A percentile compares a stretch with the other conserved stretches of the same genome.
Conservation (phyloP, 2,888 invertebrate genomes). For the Bhutanitis thaidina region DNA sequence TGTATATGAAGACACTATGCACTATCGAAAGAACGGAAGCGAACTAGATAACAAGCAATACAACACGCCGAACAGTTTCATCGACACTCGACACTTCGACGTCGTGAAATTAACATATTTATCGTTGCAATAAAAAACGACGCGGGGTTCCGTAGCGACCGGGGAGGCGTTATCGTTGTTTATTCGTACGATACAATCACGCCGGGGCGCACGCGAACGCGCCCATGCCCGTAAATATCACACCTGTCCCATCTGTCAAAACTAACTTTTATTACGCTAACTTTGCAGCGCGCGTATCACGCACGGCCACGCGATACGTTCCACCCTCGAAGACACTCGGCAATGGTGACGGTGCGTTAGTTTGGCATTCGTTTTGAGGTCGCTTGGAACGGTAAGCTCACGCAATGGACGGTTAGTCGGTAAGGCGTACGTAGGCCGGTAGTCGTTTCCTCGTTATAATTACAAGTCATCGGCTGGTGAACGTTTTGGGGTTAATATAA, state of each 20-base stretch:
- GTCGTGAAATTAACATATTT: background rate
- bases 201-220: slow-evolving; percentile 2
- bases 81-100: background rate
- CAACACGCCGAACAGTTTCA: background rate
- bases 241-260: slow-evolving; percentile 14
- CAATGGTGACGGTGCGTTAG: slow-evolving; percentile 15
- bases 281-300: background rate
- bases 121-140: background rate
- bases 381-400: background rate
- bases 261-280: background rate
- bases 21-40: too few species aligned
- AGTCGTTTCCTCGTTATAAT: slow-evolving; percentile 14
- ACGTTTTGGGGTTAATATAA: background rate
- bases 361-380: background rate
- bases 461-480: background rate
- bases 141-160: background rate
- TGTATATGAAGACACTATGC: too few species aligned
- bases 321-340: slow-evolving; percentile 2
- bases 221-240: slow-evolving; percentile 10
- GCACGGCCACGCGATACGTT: slow-evolving; percentile 8
- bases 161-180: background rate
- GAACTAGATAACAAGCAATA: background rate
- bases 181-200: background rate
- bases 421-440: slow-evolving; percentile 4
- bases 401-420: slow-evolving; percentile 5